Evolutionary conservation across 2,888 invertebrate species (phyloP), one percentile per base, ranked within the genome.

Genomic region (Torymus aiolomorphi): DNA sequence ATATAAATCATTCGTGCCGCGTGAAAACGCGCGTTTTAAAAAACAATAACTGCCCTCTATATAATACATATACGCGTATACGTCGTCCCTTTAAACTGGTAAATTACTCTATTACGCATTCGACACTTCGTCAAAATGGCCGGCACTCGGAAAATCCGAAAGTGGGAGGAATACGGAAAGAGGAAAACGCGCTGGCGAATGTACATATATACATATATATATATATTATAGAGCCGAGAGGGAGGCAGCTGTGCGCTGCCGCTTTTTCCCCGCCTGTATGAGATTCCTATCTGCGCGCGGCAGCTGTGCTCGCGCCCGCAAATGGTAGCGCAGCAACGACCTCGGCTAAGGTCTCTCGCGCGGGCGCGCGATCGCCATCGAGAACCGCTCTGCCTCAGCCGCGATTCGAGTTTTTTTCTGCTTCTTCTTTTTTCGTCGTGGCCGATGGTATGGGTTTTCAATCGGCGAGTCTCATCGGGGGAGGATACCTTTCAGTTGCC

Each of bases 191-290:
- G 18, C 42, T 20, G 20, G 10, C n/a, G 66, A 5, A 8, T 42
- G 42, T 8, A 10, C 1, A 1, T 42, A 42, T 42, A 42, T 8
- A 4, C 8, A 42, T 42, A 8, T 31, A 31, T 31, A 4, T 31
- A 31, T 31, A 31, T 31, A 2, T n/a, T 31, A 31, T 8, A 42
- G 42, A 42, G 42, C 42, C 42, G 42, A 8, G 42, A 42, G 42
- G 84, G 85, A 87, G 87, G 85, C 88, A 89, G 88, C 86, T 89
- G 89, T 85, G 67, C 49, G 5, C 24, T 62, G 42, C 42, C 42
- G 42, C 42, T 42, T 42, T 42, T 42, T 42, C 42, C 42, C 42
- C 18, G 51, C 52, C 11, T 52, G 52, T 14, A 16, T 14, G 63
- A 83, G 85, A 83, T 83, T 83, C 72, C 65, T 84, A 84, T 86